Base-by-base conservation (phyloP, 1,140 invertebrate species). In the Nylanderia fulva region DNA sequence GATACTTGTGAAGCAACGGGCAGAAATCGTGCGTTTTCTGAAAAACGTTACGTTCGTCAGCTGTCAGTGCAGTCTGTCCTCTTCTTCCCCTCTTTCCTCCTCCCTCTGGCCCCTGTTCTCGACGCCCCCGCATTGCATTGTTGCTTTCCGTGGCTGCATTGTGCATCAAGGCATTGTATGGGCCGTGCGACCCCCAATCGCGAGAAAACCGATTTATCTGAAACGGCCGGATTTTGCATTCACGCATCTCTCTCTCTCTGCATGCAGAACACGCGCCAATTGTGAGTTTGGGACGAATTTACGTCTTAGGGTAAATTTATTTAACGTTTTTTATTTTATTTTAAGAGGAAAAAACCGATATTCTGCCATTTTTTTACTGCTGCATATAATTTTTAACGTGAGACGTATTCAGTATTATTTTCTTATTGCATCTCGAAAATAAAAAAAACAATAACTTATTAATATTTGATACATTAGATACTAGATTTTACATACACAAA, bases 91-190 rank as follows among this genome's bases (percentile, higher is more conserved):
- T 13, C 15, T 13, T 3, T 4, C 42, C 15, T 18, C 45, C 15
- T 5, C 45, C 45, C 15, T 15, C 39, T 1, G 15, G 15, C 86
- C 88, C 85, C 74, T 79, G 80, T 85, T 58, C 33, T 80, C 27
- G 82, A 88, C 88, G 90, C 91, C 92, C 90, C 90, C 91, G 88
- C 91, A 68, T 68, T 79, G 75, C 85, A 88, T 92, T 91, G 90
- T 90, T 85, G 79, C 52, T 64, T 36, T 64, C 13, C 52, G 68
- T 27, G 33, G 63, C 33, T 39, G 83, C 63, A 88, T 85, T 88
- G 68, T 80, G 56, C 29, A 69, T 36, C 74, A 21, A 58, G 58
- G 66, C 54, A 85, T 88, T 88, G 82, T 79, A 64, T 18, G 45
- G 27, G 11, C 54, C 58, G 33, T 61, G 71, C 58, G 54, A 42